Conservation (phyloP, 2,888 invertebrate genomes). For the Hypercompe scribonia region DNA sequence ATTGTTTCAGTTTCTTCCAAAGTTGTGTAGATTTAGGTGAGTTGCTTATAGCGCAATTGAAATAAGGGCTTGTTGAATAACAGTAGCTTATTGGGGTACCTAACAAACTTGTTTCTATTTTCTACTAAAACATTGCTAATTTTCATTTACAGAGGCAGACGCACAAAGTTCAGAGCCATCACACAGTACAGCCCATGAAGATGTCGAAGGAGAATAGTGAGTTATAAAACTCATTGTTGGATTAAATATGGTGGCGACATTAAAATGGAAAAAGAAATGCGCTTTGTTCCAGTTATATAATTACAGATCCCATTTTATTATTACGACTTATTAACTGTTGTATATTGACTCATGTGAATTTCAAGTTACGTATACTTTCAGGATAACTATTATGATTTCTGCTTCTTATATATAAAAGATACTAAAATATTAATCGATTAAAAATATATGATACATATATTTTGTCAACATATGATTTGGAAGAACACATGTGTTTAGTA, state of each 20-base stretch:
- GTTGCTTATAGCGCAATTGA: conserved; percentile 55
- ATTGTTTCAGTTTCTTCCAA: conserved; percentile 85
- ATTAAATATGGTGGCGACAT: conserved; percentile 48
- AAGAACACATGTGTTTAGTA: not conserved
- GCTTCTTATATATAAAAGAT: not conserved
- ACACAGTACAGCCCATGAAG: conserved; percentile 76
- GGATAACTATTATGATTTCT: not conserved
- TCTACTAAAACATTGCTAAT: not conserved
- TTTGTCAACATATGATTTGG: not conserved
- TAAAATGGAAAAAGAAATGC: conserved; percentile 52
- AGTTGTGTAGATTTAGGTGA: conserved; percentile 79
- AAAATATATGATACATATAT: not conserved
- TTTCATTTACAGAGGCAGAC: conserved; percentile 72
- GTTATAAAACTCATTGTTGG: conserved; percentile 33
- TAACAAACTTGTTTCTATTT: not conserved
- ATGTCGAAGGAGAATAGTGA: conserved; percentile 55
- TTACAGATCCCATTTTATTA: conserved; percentile 23
- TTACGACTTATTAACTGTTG: not conserved
- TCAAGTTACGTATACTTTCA: not conserved
- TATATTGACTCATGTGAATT: conserved; percentile 31
- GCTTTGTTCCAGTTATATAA: conserved; percentile 55
- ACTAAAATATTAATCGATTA: not conserved
- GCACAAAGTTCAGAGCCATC: conserved; percentile 74
- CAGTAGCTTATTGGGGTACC: conserved; percentile 24
- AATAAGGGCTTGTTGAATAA: conserved; percentile 51